A percentile compares a stretch with the other conserved stretches of the same genome.
These are phyloP conservation scores for Ciona savignyi DNA, from an alignment of 23 tunicate species.

Conservation along the genomic window DNA sequence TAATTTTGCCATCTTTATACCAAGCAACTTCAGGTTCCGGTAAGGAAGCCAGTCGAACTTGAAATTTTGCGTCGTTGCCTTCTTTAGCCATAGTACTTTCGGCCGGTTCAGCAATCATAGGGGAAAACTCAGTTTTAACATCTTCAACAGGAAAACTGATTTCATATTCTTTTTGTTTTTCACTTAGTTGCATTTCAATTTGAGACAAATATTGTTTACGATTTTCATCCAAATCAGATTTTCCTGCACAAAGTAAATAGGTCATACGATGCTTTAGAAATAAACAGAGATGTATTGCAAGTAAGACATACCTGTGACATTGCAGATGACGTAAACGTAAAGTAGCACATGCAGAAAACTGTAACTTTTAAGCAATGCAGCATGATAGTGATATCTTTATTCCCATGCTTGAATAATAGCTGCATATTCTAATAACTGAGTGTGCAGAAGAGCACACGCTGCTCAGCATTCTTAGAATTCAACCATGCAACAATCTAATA, in stretches of 20 bases:
- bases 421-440: no score
- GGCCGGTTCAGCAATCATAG: slow-evolving; percentile 66
- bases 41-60: slow-evolving; percentile 70
- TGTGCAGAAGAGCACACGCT: no score
- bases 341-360: background rate
- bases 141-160: slow-evolving; percentile 61
- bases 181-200: slow-evolving; percentile 54
- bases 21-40: slow-evolving; percentile 93
- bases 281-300: background rate
- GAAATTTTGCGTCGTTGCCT: slow-evolving; percentile 64
- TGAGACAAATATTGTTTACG: slow-evolving; percentile 44
- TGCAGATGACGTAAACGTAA: no score
- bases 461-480: no score
- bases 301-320: background rate
- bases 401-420: no score
- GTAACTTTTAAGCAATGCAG: background rate
- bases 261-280: background rate
- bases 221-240: slow-evolving; percentile 47
- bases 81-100: slow-evolving; percentile 22
- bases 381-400: no score
- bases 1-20: slow-evolving; percentile 82
- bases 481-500: no score
- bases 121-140: slow-evolving; percentile 74
- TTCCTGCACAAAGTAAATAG: slow-evolving; percentile 18
- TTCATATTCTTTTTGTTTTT: slow-evolving; percentile 39